Percentiles rank a stretch among this genome's conserved stretches.
phyloP scores from a whole-genome alignment of 2,113 vertebrate genomes.

The Epinephelus fuscoguttatus region DNA sequence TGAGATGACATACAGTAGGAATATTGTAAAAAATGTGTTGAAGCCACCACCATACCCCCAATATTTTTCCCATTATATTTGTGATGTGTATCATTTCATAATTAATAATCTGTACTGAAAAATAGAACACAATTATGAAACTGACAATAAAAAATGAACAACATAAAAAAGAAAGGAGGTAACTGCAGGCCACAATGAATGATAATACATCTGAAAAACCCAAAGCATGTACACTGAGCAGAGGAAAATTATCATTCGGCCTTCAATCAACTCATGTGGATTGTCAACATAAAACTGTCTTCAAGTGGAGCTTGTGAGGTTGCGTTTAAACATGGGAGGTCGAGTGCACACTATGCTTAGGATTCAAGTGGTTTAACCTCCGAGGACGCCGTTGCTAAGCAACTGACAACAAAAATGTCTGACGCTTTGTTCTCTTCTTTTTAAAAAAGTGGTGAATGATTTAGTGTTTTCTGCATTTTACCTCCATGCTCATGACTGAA shows the following conservation, averaged over 20 bases:
- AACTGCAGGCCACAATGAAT: background rate
- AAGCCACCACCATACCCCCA: background rate
- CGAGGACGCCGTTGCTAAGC: conserved; percentile 10
- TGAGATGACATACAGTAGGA: background rate
- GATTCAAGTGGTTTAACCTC: conserved; percentile 24
- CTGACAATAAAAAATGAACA: background rate
- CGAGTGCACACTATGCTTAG: background rate
- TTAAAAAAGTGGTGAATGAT: background rate
- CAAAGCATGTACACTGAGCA: background rate
- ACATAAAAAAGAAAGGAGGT: background rate
- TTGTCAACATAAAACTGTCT: background rate
- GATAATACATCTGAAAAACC: background rate
- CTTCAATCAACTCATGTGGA: conserved; percentile 2
- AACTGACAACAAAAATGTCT: conserved; percentile 16
- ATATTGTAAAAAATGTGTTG: background rate
- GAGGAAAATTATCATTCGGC: background rate
- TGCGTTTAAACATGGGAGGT: background rate
- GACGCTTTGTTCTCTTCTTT: background rate
- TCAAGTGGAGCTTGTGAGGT: background rate
- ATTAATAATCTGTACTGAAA: background rate
- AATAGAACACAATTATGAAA: background rate
- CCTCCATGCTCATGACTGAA: background rate
- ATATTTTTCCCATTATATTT: background rate
- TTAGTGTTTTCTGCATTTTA: background rate
- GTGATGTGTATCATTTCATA: background rate